phyloP scores from a whole-genome alignment of 2,113 vertebrate species.

The Callipepla californica region DNA sequence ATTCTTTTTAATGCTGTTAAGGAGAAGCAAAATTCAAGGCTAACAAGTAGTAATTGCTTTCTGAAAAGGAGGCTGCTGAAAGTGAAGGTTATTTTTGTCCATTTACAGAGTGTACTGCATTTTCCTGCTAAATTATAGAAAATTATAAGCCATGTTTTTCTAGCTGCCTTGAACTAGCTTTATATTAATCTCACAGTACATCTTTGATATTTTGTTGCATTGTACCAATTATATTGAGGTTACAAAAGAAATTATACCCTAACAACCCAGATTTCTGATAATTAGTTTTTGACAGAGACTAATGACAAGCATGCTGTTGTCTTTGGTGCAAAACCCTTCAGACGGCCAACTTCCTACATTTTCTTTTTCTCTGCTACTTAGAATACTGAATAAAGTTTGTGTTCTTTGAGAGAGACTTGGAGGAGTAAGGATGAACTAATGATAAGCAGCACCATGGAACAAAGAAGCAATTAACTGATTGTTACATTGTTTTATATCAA shows the following conservation, averaged over 20 bases:
- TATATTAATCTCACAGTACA: background rate
- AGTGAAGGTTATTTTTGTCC: conserved; percentile 42
- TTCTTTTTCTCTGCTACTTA: background rate
- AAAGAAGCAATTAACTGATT: background rate
- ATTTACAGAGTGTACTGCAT: conserved; percentile 31
- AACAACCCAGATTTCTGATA: background rate
- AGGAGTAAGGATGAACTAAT: background rate
- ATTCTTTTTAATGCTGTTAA: conserved; percentile 27
- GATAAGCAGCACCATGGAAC: background rate
- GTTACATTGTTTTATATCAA: background rate
- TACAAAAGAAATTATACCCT: background rate
- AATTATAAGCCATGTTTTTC: conserved; percentile 31
- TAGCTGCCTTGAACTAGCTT: conserved; percentile 3
- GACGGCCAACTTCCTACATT: background rate
- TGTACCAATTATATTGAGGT: background rate
- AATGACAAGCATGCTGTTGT: background rate
- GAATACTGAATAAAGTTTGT: background rate
- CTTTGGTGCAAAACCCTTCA: background rate
- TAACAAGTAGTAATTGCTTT: conserved; percentile 43
- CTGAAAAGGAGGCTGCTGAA: conserved; percentile 42
- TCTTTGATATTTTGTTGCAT: background rate
- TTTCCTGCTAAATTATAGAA: conserved; percentile 55
- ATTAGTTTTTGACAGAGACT: background rate
- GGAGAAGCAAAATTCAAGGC: conserved; percentile 41
- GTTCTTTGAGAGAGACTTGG: background rate